These are phyloP conservation scores for Philereme vetulata DNA, from an alignment of 2,888 invertebrate genomes.

Conservation along the genomic window DNA sequence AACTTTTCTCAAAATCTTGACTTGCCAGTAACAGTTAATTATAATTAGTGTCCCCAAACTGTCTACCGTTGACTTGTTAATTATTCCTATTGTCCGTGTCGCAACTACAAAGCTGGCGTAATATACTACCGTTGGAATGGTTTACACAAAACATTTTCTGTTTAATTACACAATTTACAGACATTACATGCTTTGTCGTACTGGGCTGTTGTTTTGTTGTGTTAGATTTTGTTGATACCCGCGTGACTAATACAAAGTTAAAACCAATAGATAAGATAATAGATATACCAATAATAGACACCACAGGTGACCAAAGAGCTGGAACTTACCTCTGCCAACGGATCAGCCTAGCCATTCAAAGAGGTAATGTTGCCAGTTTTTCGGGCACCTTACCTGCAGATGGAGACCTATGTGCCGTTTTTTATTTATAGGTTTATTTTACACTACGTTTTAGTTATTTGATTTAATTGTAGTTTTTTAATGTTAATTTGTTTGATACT, in stretches of 20 bases:
- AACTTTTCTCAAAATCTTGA: constrained; percentile 3
- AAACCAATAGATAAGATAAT: too few relatives aligned
- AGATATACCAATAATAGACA: too few relatives aligned
- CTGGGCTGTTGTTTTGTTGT: constrained; percentile 8
- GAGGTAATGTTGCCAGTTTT: too few relatives aligned
- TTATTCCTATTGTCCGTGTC: constrained; percentile 28
- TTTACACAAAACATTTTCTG: constrained; percentile 20
- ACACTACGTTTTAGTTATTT: too few relatives aligned
- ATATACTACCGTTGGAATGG: constrained; percentile 22
- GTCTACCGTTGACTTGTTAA: constrained; percentile 26
- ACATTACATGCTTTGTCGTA: constrained; percentile 2
- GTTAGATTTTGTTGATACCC: neutral
- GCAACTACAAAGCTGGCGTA: constrained; percentile 18
- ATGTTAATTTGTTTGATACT: too few relatives aligned
- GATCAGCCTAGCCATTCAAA: too few relatives aligned
- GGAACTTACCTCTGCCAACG: too few relatives aligned
- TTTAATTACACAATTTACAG: constrained; percentile 25
- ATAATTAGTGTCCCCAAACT: constrained; percentile 21
- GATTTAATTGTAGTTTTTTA: too few relatives aligned
- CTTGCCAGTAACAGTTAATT: constrained; percentile 9
- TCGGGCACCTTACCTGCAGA: too few relatives aligned
- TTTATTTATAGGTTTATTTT: too few relatives aligned
- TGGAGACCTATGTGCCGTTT: too few relatives aligned
- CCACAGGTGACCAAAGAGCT: too few relatives aligned
- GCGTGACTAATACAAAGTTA: neutral